Conservation (phyloP, 2,113 vertebrate genomes). For the Hippopotamus amphibius region DNA sequence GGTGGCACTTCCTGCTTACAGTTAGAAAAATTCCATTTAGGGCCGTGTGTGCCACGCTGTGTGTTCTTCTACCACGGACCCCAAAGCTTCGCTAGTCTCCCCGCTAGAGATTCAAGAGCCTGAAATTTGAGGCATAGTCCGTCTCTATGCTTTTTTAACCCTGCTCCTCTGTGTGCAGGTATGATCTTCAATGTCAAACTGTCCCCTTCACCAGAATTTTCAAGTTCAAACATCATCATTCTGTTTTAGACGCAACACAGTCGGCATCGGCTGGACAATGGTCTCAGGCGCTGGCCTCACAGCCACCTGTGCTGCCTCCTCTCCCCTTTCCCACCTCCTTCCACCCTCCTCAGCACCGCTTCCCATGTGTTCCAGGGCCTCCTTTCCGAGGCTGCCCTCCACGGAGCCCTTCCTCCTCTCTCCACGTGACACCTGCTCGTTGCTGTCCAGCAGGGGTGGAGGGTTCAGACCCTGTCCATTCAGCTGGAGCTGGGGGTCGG, state of each 20-base stretch:
- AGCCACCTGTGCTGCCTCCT: accelerated
- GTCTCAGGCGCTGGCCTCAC: neutral
- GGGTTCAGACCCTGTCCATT: accelerated
- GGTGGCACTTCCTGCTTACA: accelerated
- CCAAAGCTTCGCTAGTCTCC: too few relatives aligned
- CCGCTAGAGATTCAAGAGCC: neutral
- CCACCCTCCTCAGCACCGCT: neutral
- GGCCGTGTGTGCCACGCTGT: accelerated
- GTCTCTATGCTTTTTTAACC: accelerated
- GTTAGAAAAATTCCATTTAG: neutral
- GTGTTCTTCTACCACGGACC: neutral
- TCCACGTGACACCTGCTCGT: accelerated
- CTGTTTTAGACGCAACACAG: neutral
- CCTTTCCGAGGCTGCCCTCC: neutral
- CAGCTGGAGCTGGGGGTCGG: accelerated
- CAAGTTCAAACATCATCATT: neutral
- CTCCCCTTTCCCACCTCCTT: too few relatives aligned
- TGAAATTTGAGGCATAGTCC: neutral
- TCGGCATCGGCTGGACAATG: neutral
- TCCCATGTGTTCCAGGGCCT: accelerated
- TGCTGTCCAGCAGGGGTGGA: neutral
- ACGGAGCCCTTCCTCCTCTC: accelerated
- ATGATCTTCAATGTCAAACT: too few relatives aligned
- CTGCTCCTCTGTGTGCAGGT: neutral
- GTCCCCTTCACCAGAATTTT: neutral